A percentile compares a stretch with the other conserved stretches of the same genome.
phyloP scores from a whole-genome alignment of 2,888 invertebrate genomes.

The Halocaridina rubra region DNA sequence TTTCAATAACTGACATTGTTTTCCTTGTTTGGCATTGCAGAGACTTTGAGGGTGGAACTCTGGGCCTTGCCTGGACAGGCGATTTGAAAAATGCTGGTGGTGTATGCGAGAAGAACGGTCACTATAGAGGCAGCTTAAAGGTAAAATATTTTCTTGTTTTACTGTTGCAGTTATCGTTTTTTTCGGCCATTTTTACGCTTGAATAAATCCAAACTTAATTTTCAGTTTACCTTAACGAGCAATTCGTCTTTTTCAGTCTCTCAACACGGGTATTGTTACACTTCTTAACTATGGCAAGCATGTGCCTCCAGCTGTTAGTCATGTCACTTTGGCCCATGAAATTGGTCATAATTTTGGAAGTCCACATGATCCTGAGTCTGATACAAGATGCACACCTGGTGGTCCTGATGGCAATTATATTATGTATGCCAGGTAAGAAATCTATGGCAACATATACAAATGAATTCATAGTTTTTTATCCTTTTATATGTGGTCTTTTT shows the following conservation, averaged over 20 bases:
- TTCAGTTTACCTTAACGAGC: too few relatives aligned
- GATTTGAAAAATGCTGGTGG: slow-evolving; percentile 96
- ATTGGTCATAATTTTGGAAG: slow-evolving; percentile 98
- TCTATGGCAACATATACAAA: too few relatives aligned
- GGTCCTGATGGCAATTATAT: slow-evolving; percentile 98
- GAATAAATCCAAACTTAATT: too few relatives aligned
- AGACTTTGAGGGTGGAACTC: slow-evolving; percentile 94
- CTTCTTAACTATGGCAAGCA: slow-evolving; percentile 97
- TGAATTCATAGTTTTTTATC: too few relatives aligned
- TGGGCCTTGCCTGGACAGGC: slow-evolving; percentile 98
- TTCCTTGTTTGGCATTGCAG: too few relatives aligned
- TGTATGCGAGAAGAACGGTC: slow-evolving; percentile 95
- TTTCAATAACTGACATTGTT: too few relatives aligned
- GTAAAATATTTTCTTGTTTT: too few relatives aligned
- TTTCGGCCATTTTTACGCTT: too few relatives aligned
- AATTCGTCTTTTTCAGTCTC: slow-evolving; percentile 78
- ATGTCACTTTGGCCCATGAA: slow-evolving; percentile 98
- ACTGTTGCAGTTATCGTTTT: too few relatives aligned
- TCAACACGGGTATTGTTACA: slow-evolving; percentile 98
- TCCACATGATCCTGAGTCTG: slow-evolving; percentile 90
- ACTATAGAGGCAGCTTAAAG: slow-evolving; percentile 62
- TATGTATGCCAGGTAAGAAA: slow-evolving; percentile 89
- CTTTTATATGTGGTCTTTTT: too few relatives aligned
- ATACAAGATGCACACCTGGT: slow-evolving; percentile 86
- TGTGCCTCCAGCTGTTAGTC: slow-evolving; percentile 97